Conservation (phyloP, 2,888 invertebrate genomes). For the Rhagophthalmus giganteus region DNA sequence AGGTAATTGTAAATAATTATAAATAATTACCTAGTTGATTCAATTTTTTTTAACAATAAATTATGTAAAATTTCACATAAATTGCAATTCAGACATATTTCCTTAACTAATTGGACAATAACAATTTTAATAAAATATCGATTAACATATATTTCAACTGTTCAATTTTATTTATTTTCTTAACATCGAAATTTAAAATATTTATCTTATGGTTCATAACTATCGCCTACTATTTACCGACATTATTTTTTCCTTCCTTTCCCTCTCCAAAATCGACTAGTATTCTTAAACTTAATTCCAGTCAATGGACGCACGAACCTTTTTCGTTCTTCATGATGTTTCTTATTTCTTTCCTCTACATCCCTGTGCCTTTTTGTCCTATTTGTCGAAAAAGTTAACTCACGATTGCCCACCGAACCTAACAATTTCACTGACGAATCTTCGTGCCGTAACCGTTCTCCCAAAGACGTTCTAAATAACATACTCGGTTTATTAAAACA, state of each 20-base stretch:
- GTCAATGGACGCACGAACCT: slow-evolving; percentile 63
- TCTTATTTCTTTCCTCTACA: slow-evolving; percentile 64
- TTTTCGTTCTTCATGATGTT: slow-evolving; percentile 71
- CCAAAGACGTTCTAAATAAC: slow-evolving; percentile 69
- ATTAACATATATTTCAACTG: no score
- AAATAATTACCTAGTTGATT: no score
- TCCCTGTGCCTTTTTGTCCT: slow-evolving; percentile 60
- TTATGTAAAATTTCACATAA: no score
- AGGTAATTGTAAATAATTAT: no score
- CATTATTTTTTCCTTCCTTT: slow-evolving; percentile 11
- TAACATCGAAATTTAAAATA: no score
- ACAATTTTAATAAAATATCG: no score
- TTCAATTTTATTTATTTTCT: no score
- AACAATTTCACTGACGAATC: slow-evolving; percentile 57
- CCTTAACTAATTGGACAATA: no score
- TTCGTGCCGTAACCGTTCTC: slow-evolving; percentile 71
- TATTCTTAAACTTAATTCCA: slow-evolving; percentile 39
- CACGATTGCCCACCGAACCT: slow-evolving; percentile 70
- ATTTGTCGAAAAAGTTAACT: slow-evolving; percentile 76
- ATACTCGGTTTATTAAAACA: no score
- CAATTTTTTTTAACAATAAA: no score
- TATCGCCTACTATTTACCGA: background rate
- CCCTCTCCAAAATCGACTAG: slow-evolving; percentile 19
- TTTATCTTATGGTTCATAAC: no score
- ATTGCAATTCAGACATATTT: no score